phyloP scores from a whole-genome alignment of 2,888 invertebrate genomes.

The Tinea trinotella region DNA sequence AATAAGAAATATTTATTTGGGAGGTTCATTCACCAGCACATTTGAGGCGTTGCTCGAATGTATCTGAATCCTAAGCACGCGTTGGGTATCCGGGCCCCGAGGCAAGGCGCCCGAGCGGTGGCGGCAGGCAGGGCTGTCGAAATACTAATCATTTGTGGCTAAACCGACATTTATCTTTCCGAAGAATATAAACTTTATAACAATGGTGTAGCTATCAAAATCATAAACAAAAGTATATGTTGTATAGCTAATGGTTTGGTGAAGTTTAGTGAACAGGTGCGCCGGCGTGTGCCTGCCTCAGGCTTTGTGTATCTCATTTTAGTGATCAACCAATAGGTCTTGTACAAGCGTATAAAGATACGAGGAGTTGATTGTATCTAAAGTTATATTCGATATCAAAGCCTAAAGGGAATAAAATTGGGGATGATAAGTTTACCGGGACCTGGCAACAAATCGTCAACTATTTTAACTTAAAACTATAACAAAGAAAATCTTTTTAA shows the following conservation, averaged over 20 bases:
- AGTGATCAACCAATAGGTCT: not conserved
- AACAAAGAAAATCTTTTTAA: too few relatives aligned
- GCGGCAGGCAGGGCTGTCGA: conserved; percentile 14
- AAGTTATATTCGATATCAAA: not conserved
- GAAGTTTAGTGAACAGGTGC: not conserved
- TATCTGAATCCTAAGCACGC: conserved; percentile 13
- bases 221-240: not conserved
- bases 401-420: too few relatives aligned
- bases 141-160: conserved; percentile 4
- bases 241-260: not conserved
- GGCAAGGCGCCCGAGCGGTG: conserved; percentile 17
- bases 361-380: not conserved
- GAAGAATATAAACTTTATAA: not conserved
- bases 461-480: too few relatives aligned
- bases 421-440: too few relatives aligned
- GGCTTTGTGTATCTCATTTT: conserved; percentile 1
- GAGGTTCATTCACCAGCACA: conserved; percentile 3
- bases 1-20: not conserved
- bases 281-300: conserved; percentile 5
- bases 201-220: not conserved
- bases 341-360: not conserved
- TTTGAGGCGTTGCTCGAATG: conserved; percentile 6
- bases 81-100: conserved; percentile 16
- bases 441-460: too few relatives aligned
- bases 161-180: not conserved